Base-by-base conservation (phyloP, 2,113 vertebrate species). In the Grammomys dolichurus region DNA sequence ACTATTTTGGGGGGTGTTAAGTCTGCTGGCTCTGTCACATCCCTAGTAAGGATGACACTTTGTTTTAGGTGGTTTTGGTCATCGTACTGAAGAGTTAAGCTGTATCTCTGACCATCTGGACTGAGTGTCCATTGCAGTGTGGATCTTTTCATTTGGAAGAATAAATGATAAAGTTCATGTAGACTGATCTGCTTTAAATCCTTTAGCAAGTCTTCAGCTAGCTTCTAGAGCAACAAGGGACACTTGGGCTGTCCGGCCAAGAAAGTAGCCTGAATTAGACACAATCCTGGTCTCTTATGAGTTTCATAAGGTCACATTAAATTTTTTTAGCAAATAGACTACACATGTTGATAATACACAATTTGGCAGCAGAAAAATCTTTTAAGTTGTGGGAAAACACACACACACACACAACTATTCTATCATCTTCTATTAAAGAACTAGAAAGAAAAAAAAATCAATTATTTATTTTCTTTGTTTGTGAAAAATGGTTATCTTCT, bases 1-100 rank as follows among this genome's bases (percentile, higher is more conserved):
- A 46, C 92, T 94, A 77, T 93, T 91, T 82, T 97, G 94, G 89
- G 82, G 91, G 80, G 90, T 70, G 82, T 31, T 84, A 77, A 93
- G 67, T 17, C 48, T 22, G 76, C 84, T 43, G 72, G 89, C 28
- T 97, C 60, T 58, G 58, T 54, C 77, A n/a, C 58, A 72, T 95
- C 63, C 43, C 54, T 67, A 40, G 46, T 3, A 20, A 93, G 87
- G 86, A 75, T 51, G 65, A 46, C 22, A 43, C 75, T 95, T 86
- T 82, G 54, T 69, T 97, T 75, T 87, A 69, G 72, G 60, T 54
- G n/a, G 69, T 78, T 89, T 87, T 36, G 58, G 54, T 48, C 26
- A 48, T 26, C 96, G 40, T 51, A 3, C 1, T 43, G 36, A 90
- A 75, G 72, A 90, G 43, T 33, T 93, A 51, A 89, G 89, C 69